A percentile compares a stretch with the other conserved stretches of the same genome.
These are phyloP conservation scores for Mormyrus proboscirostris DNA, from an alignment of 2,797 vertebrate genomes.

Conservation along the genomic window DNA sequence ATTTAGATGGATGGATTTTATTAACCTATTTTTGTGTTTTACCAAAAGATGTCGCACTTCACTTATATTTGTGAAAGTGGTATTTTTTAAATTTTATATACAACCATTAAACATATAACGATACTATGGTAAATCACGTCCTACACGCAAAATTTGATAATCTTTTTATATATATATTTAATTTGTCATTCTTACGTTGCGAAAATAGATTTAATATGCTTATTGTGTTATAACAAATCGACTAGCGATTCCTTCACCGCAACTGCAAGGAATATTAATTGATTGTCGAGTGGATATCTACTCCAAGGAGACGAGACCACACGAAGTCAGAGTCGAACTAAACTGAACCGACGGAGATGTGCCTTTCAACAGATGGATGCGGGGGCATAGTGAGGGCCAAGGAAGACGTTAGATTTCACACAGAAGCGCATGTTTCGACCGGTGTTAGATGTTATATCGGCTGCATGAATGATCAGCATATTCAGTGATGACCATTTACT, in stretches of 20 bases:
- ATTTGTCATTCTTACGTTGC: neutral
- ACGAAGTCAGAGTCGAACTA: slow-evolving; percentile 3
- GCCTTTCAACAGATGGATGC: neutral
- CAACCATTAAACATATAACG: neutral
- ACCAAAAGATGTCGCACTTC: slow-evolving; percentile 23
- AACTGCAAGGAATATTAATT: slow-evolving; percentile 18
- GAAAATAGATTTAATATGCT: neutral
- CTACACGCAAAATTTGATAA: neutral
- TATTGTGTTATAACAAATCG: neutral
- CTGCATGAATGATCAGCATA: neutral
- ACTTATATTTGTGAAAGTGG: neutral
- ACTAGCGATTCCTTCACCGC: neutral
- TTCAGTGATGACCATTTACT: neutral
- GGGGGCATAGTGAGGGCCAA: neutral
- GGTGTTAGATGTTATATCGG: neutral
- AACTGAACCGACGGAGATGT: neutral
- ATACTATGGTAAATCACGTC: neutral
- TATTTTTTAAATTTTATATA: neutral
- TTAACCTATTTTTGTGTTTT: neutral
- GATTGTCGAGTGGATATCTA: slow-evolving; percentile 14
- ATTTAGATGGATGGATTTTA: neutral
- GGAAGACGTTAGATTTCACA: neutral
- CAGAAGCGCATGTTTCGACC: neutral
- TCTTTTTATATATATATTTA: neutral
- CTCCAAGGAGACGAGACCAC: slow-evolving; percentile 12